A percentile compares a stretch with the other conserved stretches of the same genome.
Evolutionary conservation across 2,113 vertebrate genomes (phyloP).

Genomic region (Mesocricetus auratus): DNA sequence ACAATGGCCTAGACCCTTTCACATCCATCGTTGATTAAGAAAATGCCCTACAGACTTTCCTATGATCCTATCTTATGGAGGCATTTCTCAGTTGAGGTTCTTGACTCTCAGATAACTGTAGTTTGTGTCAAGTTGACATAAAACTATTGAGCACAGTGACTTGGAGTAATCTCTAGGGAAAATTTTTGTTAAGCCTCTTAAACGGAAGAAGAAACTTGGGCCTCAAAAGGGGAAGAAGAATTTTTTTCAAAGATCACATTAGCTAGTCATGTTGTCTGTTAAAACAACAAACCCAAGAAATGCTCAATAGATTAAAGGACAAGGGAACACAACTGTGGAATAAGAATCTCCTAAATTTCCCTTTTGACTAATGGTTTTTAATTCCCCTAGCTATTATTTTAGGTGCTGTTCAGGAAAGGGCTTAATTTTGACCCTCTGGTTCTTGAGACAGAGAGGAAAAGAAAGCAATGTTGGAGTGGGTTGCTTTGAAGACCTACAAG

Average conservation of each 20-base stretch:
- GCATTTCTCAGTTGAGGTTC: background rate
- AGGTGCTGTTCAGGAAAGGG: background rate
- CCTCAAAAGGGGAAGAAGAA: background rate
- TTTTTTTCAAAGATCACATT: background rate
- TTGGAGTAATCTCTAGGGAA: background rate
- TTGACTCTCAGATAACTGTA: background rate
- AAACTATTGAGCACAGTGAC: background rate
- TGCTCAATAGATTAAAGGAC: background rate
- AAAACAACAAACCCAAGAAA: background rate
- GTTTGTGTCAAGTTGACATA: background rate
- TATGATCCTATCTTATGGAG: background rate
- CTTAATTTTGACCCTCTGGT: background rate
- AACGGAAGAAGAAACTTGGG: background rate
- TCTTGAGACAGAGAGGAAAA: background rate
- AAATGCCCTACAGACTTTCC: background rate
- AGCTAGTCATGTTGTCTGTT: background rate
- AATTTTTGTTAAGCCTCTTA: background rate
- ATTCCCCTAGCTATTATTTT: background rate
- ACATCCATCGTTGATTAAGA: background rate
- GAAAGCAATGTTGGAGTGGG: background rate
- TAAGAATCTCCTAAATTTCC: background rate
- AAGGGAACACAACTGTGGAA: background rate
- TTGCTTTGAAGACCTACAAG: slow-evolving; percentile 42
- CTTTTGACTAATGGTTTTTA: background rate
- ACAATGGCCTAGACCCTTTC: background rate